Base-by-base conservation (phyloP, 2,888 invertebrate species). In the Drosophila mulleri region DNA sequence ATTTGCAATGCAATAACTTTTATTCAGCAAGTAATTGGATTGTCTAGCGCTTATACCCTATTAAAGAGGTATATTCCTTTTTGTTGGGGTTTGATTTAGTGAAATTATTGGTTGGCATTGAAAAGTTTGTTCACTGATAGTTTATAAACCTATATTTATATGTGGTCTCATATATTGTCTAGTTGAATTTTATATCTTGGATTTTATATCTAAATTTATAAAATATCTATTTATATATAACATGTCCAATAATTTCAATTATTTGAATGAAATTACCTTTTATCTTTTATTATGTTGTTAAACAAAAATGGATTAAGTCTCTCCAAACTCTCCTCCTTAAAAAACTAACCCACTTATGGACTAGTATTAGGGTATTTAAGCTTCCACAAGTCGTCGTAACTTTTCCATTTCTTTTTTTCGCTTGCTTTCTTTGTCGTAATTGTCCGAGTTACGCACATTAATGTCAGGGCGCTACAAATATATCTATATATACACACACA, bases 361-460 rank as follows among this genome's bases (percentile, higher is more conserved):
- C 11, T 1, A 18, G 3, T 12, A 8, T 32, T 7, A 61, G 62
- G 18, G 70, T 62, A 56, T 70, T 56, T 26, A 69, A 29, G 37
- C 23, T 23, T 42, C 18, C 26, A 23, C 39, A 29, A 6, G 6
- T 9, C 26, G 16, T 14, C 5, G 9, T n/a, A 1, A 26, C 6
- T 41, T 26, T 29, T 37, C 23, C 8, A 32, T 14, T 35, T 50
- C 12, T 11, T 12, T 23, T 18, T 23, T 26, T 57, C 18, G 44
- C 20, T 18, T 60, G 61, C 67, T 70, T 70, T 80, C 68, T 65
- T 66, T 72, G 70, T 74, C 68, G 72, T 78, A 83, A 83, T 88
- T 85, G 88, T 83, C 62, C 80, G 67, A 85, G 83, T 77, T 79
- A 77, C 85, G 75, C 74, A 80, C 86, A 85, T 85, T 88, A 85